A percentile compares a stretch with the other conserved stretches of the same genome.
Evolutionary conservation across 2,113 vertebrate species (phyloP).

Genomic region (Centropus unirufus): DNA sequence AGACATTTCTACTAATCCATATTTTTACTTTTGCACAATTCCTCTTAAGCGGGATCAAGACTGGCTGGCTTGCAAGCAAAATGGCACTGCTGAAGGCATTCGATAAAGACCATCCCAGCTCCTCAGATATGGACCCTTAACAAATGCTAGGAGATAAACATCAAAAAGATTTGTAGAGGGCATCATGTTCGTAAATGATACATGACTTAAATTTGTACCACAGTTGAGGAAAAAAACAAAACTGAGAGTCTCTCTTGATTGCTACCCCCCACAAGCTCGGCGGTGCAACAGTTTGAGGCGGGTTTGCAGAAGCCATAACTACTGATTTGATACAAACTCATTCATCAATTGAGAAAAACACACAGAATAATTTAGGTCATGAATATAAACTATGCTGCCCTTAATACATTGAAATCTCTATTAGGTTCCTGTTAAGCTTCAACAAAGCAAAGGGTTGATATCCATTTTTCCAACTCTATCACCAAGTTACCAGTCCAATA

Average conservation of each 20-base stretch:
- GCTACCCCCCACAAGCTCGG: background rate
- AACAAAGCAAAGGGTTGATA: background rate
- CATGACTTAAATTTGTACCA: background rate
- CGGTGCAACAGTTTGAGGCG: background rate
- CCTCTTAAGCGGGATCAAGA: background rate
- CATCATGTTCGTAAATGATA: background rate
- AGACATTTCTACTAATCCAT: background rate
- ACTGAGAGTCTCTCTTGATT: fast-evolving
- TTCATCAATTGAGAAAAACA: background rate
- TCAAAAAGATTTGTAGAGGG: background rate
- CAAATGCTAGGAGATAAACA: background rate
- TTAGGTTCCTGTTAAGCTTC: background rate
- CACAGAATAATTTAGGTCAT: background rate
- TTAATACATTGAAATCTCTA: background rate
- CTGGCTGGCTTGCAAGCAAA: background rate
- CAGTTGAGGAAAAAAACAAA: background rate
- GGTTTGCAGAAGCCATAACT: background rate
- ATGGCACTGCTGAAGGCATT: background rate
- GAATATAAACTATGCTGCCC: background rate
- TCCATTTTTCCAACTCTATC: fast-evolving
- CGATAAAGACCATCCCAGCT: background rate
- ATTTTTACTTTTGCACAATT: background rate
- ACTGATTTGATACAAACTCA: background rate
- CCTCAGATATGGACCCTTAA: background rate
- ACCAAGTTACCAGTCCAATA: background rate